phyloP scores from a whole-genome alignment of 2,888 invertebrate genomes.

The Gryllus longicercus region DNA sequence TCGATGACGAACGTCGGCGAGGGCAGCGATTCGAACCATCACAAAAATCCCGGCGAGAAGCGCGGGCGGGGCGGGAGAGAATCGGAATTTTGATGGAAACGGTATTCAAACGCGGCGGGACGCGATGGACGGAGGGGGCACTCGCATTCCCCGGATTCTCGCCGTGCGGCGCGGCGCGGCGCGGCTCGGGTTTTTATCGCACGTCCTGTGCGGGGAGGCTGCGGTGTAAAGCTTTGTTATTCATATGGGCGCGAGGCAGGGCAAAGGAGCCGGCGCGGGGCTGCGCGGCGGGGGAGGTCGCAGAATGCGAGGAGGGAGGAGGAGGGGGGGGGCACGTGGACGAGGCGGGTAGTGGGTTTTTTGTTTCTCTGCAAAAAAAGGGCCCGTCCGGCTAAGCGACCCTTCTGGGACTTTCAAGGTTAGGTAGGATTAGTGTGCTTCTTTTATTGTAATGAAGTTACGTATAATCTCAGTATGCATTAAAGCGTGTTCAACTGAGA shows the following conservation, averaged over 20 bases:
- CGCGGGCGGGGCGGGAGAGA: neutral
- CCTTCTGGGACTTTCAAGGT: no score
- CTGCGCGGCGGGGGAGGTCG: neutral
- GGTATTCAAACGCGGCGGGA: constrained; percentile 17
- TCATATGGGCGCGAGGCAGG: neutral
- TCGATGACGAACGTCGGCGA: no score
- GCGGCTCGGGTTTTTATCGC: neutral
- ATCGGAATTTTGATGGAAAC: constrained; percentile 17
- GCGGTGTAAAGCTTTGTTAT: neutral
- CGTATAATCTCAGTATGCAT: no score
- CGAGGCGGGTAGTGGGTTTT: neutral
- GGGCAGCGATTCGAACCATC: no score
- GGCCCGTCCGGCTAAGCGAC: no score
- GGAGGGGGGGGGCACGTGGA: neutral
- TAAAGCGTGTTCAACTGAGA: no score
- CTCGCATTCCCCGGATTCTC: neutral
- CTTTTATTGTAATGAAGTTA: no score
- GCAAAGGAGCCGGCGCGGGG: neutral
- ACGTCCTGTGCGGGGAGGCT: neutral
- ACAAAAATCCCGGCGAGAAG: no score
- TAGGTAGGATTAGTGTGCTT: no score
- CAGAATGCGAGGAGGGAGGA: neutral
- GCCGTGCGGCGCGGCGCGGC: neutral
- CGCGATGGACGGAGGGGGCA: neutral
- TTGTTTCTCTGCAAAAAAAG: no score